These are phyloP conservation scores for Belgica antarctica DNA, from an alignment of 2,888 invertebrate species.

Conservation along the genomic window DNA sequence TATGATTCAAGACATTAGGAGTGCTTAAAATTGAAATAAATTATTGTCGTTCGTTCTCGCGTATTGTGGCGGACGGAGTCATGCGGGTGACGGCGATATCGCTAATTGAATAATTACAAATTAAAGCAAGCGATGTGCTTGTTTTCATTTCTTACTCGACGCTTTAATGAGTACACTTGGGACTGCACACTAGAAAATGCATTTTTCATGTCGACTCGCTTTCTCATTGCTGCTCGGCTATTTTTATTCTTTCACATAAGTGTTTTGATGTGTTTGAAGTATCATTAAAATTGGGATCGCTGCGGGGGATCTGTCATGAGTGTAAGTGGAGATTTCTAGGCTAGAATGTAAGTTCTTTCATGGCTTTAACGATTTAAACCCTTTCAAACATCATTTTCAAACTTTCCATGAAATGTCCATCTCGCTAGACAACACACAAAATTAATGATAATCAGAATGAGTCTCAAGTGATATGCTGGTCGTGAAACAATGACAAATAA, in stretches of 20 bases:
- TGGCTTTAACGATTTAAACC: background rate
- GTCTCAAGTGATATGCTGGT: constrained; percentile 1
- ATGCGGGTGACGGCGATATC: constrained; percentile 34
- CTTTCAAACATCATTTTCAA: background rate
- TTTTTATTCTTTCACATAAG: no score
- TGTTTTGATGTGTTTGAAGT: no score
- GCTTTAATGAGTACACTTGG: constrained; percentile 4
- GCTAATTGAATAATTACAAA: constrained; percentile 42
- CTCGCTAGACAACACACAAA: no score
- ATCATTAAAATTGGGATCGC: no score
- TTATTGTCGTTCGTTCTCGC: background rate
- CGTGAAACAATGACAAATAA: background rate
- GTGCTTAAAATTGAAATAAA: constrained; percentile 24
- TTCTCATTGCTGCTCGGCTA: no score
- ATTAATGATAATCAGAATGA: constrained; percentile 24
- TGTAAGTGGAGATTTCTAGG: no score
- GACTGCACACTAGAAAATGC: constrained; percentile 5
- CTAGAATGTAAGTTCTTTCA: no score
- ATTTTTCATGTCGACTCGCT: constrained; percentile 21
- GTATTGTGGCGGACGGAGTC: background rate
- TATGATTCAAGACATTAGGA: constrained; percentile 6
- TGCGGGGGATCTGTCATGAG: no score
- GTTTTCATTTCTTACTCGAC: background rate
- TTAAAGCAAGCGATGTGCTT: background rate
- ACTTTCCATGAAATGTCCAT: background rate